A percentile compares a stretch with the other conserved stretches of the same genome.
These are phyloP conservation scores for Lepidocyrtinus sp. DNA, from an alignment of 2,888 invertebrate species.

Conservation along the genomic window DNA sequence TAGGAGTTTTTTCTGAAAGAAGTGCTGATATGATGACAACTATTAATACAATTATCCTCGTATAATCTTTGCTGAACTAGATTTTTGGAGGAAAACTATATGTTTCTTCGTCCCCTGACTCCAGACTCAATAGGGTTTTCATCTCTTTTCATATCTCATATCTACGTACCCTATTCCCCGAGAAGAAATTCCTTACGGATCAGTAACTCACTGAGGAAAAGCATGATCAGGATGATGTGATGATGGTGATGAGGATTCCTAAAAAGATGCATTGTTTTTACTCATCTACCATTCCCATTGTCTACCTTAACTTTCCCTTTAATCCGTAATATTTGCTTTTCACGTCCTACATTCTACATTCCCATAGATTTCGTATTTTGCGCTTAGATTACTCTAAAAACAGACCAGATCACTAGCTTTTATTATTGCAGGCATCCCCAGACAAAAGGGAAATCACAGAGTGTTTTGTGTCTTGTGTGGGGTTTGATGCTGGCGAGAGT, in stretches of 20 bases:
- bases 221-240: background rate
- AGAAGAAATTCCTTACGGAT: slow-evolving; percentile 49
- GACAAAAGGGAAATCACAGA: slow-evolving; percentile 46
- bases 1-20: no score
- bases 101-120: background rate
- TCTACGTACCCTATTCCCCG: slow-evolving; percentile 10
- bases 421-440: slow-evolving; percentile 44
- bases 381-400: no score
- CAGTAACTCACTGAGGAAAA: slow-evolving; percentile 52
- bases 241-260: slow-evolving; percentile 48
- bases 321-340: slow-evolving; percentile 39
- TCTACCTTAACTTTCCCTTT: slow-evolving; percentile 46
- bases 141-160: background rate
- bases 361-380: no score
- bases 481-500: no score
- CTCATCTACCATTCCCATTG: slow-evolving; percentile 52
- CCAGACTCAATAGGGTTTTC: background rate
- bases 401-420: slow-evolving; percentile 52
- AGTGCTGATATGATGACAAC: background rate
- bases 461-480: background rate
- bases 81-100: background rate
- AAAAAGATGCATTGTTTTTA: slow-evolving; percentile 59
- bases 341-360: no score
- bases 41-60: background rate
- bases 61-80: background rate